A percentile compares a stretch with the other conserved stretches of the same genome.
These are phyloP conservation scores for Patella vulgata DNA, from an alignment of 1,140 invertebrate species.

Conservation along the genomic window DNA sequence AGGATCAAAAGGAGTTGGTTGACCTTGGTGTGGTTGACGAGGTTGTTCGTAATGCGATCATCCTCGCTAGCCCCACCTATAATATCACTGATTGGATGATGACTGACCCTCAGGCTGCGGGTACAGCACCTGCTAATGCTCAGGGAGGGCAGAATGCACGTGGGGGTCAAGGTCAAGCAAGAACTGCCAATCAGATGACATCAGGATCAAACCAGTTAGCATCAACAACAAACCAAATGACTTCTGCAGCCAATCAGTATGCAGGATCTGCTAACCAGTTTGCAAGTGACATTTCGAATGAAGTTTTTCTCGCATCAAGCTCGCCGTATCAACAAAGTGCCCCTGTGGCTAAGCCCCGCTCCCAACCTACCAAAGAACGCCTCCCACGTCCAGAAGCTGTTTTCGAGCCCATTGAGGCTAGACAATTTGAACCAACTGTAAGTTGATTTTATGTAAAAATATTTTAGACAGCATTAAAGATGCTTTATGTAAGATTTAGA, in stretches of 20 bases:
- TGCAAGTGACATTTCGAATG: conserved; percentile 4
- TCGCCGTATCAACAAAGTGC: conserved; percentile 7
- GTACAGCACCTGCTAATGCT: too few species aligned
- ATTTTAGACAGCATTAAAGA: too few species aligned
- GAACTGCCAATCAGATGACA: background rate
- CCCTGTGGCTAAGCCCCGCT: conserved; percentile 6
- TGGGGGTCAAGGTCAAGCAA: background rate
- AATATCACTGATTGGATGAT: conserved; percentile 50
- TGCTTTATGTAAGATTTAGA: too few species aligned
- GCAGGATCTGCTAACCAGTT: conserved; percentile 3
- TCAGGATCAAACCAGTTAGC: background rate
- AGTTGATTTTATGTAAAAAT: conserved; percentile 10
- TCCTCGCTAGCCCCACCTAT: conserved; percentile 50
- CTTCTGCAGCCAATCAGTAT: conserved; percentile 14
- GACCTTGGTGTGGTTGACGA: conserved; percentile 58
- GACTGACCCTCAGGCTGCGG: conserved; percentile 21
- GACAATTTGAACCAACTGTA: conserved; percentile 43
- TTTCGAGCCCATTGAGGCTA: conserved; percentile 32
- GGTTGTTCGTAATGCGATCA: conserved; percentile 54
- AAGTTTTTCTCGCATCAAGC: conserved; percentile 13
- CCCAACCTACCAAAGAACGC: background rate
- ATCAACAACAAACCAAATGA: background rate
- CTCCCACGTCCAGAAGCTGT: conserved; percentile 6
- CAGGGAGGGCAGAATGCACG: background rate
- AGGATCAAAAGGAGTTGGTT: conserved; percentile 54